Evolutionary conservation across 2,888 invertebrate genomes (phyloP).

Genomic region (Piscicola geometra): DNA sequence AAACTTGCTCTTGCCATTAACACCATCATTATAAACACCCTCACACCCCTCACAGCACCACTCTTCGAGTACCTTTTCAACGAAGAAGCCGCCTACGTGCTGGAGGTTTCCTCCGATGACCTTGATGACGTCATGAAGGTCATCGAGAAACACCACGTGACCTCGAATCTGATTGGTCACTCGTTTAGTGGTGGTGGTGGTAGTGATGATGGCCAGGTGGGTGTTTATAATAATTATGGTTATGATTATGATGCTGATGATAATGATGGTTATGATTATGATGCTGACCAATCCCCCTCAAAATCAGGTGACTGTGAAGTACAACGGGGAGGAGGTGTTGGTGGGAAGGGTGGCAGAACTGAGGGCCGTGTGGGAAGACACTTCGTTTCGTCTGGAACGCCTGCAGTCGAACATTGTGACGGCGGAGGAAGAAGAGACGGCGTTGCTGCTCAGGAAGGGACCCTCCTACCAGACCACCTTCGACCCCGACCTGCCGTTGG

Average conservation of each 20-base stretch:
- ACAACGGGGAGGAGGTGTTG: constrained; percentile 44
- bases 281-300: too few species aligned
- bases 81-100: constrained; percentile 56
- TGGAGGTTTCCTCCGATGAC: constrained; percentile 51
- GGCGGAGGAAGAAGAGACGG: constrained; percentile 72
- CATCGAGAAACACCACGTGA: constrained; percentile 46
- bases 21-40: too few species aligned
- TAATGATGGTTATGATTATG: too few species aligned
- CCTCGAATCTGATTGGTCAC: constrained; percentile 42
- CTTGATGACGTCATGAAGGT: constrained; percentile 44
- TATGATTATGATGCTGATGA: too few species aligned
- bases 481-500: constrained; percentile 23
- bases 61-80: constrained; percentile 51
- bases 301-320: constrained; percentile 17
- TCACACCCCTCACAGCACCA: constrained; percentile 18
- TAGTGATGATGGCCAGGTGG: too few species aligned
- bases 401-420: constrained; percentile 76
- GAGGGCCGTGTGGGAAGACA: constrained; percentile 87
- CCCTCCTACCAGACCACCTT: constrained; percentile 40
- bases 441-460: constrained; percentile 57
- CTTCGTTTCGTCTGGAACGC: constrained; percentile 81
- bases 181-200: constrained; percentile 7
- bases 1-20: too few species aligned
- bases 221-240: not conserved
- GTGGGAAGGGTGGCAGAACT: constrained; percentile 62